A percentile compares a stretch with the other conserved stretches of the same genome.
These are phyloP conservation scores for Monochamus saltuarius DNA, from an alignment of 1,140 invertebrate genomes.

Conservation along the genomic window DNA sequence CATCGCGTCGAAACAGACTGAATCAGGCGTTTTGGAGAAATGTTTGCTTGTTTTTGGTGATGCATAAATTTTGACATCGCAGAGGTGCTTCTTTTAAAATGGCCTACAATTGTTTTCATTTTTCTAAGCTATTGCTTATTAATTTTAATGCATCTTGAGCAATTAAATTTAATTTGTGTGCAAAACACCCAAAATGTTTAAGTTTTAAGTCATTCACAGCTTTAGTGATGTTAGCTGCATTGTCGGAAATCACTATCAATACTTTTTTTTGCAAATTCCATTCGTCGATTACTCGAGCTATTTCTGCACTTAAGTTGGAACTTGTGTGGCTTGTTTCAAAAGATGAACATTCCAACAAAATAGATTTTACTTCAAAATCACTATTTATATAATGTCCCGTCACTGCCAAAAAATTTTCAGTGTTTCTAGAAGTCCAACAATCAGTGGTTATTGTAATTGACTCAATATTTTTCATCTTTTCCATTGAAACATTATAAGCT, in stretches of 20 bases:
- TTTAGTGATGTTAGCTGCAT: slow-evolving; percentile 29
- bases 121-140: slow-evolving; percentile 30
- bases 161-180: slow-evolving; percentile 37
- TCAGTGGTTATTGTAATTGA: not conserved
- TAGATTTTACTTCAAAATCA: slow-evolving; percentile 12
- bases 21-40: slow-evolving; percentile 19
- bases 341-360: slow-evolving; percentile 14
- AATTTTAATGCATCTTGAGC: slow-evolving; percentile 30
- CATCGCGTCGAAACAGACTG: slow-evolving; percentile 42
- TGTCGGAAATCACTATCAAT: slow-evolving; percentile 25
- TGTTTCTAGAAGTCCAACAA: too few species aligned
- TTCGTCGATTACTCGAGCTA: slow-evolving; percentile 24
- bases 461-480: not conserved
- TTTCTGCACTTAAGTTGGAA: slow-evolving; percentile 23
- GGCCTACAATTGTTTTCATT: slow-evolving; percentile 37
- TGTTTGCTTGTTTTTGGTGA: too few species aligned
- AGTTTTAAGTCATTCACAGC: slow-evolving; percentile 18
- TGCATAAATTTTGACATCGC: too few species aligned
- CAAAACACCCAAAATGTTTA: slow-evolving; percentile 34
- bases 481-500: not conserved
- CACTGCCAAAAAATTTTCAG: slow-evolving; percentile 16
- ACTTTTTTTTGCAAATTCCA: slow-evolving; percentile 31
- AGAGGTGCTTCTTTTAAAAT: slow-evolving; percentile 13
- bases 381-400: slow-evolving; percentile 12
- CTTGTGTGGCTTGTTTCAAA: slow-evolving; percentile 5